Evolutionary conservation across 2,888 invertebrate species (phyloP).

Genomic region (Amorpha juglandis): DNA sequence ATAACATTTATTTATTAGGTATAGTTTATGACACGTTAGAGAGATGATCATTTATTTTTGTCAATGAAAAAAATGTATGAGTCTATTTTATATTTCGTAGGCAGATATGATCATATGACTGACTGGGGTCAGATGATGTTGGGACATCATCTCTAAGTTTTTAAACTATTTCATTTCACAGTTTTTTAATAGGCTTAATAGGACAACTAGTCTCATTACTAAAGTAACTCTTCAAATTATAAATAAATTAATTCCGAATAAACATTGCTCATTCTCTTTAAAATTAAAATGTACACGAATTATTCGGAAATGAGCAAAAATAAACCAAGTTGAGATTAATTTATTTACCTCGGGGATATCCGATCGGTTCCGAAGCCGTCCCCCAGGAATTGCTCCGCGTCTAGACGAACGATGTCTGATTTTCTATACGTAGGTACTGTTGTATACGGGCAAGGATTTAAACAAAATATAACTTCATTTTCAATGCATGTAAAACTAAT

Average conservation of each 20-base stretch:
- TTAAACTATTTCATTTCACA: too few species aligned
- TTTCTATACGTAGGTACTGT: conserved; percentile 45
- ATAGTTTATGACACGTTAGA: too few species aligned
- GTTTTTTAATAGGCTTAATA: too few species aligned
- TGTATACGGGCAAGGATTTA: conserved; percentile 18
- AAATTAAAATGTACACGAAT: conserved; percentile 13
- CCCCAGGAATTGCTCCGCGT: conserved; percentile 54
- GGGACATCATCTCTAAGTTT: too few species aligned
- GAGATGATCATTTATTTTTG: too few species aligned
- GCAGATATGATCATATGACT: too few species aligned
- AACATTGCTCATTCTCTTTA: neutral
- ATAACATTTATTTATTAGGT: neutral
- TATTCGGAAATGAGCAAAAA: conserved; percentile 48
- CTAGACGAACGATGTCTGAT: conserved; percentile 62
- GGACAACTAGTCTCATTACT: too few species aligned
- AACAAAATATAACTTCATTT: conserved; percentile 3
- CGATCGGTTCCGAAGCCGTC: conserved; percentile 51
- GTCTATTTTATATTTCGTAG: too few species aligned
- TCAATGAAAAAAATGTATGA: too few species aligned
- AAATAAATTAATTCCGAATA: neutral
- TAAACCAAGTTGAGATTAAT: conserved; percentile 58
- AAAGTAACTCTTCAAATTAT: too few species aligned
- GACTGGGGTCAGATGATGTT: too few species aligned
- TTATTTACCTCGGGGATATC: conserved; percentile 60
- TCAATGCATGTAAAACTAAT: neutral